Conservation (phyloP, 2,888 invertebrate species). For the Anaspis maculata region DNA sequence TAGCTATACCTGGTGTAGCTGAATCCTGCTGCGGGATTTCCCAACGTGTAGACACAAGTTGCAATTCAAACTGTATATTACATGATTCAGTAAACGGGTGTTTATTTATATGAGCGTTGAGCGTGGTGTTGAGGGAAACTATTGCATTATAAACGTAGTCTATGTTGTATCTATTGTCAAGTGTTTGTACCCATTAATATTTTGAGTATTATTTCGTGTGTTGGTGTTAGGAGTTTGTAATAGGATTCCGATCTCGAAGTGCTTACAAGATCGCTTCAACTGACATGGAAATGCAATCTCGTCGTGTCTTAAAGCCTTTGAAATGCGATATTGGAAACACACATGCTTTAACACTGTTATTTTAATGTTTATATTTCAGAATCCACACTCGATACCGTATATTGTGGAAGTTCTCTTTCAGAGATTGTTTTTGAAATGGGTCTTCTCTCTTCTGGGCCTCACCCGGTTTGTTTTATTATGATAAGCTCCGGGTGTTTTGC, state of each 20-base stretch:
- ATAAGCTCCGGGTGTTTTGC: not conserved
- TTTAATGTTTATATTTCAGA: constrained; percentile 13
- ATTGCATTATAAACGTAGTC: too few species aligned
- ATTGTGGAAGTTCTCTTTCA: not conserved
- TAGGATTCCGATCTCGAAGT: constrained; percentile 26
- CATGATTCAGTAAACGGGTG: too few species aligned
- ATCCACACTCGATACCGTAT: constrained; percentile 2
- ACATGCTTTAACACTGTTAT: constrained; percentile 17
- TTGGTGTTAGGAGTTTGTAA: constrained; percentile 18
- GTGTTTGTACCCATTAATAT: constrained; percentile 16
- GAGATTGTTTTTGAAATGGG: too few species aligned
- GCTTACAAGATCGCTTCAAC: constrained; percentile 29
- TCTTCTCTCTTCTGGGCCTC: too few species aligned
- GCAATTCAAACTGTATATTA: too few species aligned
- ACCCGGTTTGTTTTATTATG: too few species aligned
- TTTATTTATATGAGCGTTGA: too few species aligned
- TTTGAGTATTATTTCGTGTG: constrained; percentile 19
- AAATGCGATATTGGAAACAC: constrained; percentile 22
- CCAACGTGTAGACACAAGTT: too few species aligned
- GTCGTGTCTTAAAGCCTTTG: constrained; percentile 21
- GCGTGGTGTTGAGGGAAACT: too few species aligned
- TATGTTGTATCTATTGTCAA: too few species aligned
- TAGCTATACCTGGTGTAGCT: too few species aligned
- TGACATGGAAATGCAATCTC: constrained; percentile 30
- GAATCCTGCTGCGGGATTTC: too few species aligned